These are phyloP conservation scores for Ascaphus truei DNA, from an alignment of 2,113 vertebrate species.

Conservation along the genomic window DNA sequence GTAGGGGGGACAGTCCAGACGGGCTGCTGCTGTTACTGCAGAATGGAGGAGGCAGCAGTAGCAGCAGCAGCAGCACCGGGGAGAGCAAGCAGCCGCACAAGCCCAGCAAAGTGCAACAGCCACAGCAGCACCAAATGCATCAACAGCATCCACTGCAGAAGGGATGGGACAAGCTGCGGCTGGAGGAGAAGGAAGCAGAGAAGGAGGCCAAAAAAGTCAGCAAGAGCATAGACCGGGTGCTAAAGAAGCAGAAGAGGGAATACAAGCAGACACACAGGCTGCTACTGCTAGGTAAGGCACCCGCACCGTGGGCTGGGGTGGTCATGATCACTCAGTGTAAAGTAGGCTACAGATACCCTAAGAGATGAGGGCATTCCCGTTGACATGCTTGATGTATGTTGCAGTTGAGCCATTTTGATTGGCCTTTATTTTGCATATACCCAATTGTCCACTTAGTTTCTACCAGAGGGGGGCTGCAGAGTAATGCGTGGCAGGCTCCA, in stretches of 20 bases:
- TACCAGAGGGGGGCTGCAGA: no score
- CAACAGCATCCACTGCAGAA: constrained; percentile 54
- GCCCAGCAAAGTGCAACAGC: constrained; percentile 50
- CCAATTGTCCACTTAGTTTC: no score
- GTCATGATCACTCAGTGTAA: no score
- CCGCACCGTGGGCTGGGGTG: no score
- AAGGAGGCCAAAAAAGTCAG: constrained; percentile 89
- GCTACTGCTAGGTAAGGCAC: constrained; percentile 83
- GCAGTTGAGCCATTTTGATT: background rate
- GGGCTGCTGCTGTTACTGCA: constrained; percentile 55
- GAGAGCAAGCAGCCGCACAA: constrained; percentile 62
- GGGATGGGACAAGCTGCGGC: constrained; percentile 80
- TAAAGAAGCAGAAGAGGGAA: constrained; percentile 87
- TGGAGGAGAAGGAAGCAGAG: constrained; percentile 87
- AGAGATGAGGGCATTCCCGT: no score
- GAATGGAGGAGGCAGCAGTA: constrained; percentile 62
- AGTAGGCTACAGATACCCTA: no score
- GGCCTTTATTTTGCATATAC: background rate
- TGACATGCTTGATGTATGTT: background rate
- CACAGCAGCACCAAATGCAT: constrained; percentile 65
- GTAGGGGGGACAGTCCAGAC: constrained; percentile 59
- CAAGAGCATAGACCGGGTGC: constrained; percentile 81
- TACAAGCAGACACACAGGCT: constrained; percentile 90
- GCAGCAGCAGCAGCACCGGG: constrained; percentile 60
- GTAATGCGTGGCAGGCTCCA: no score